Evolutionary conservation across 2,888 invertebrate genomes (phyloP).

Genomic region (Phyto melanocephala): DNA sequence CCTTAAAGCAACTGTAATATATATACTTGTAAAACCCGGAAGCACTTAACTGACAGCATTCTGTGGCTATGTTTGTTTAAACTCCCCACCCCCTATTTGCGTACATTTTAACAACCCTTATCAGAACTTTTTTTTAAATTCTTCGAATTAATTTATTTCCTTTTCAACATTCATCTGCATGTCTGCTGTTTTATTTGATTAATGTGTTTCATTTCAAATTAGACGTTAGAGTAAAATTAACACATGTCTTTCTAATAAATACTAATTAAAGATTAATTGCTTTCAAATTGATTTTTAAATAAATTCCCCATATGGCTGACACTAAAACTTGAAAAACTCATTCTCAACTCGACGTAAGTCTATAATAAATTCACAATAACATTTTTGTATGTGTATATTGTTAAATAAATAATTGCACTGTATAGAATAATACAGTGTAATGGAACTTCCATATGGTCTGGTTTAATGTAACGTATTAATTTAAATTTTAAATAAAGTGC

Average conservation of each 20-base stretch:
- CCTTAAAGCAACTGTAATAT: too few relatives aligned
- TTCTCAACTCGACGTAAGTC: too few relatives aligned
- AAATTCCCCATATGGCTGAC: conserved; percentile 14
- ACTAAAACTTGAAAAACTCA: too few relatives aligned
- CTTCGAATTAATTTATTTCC: not conserved
- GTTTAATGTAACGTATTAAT: not conserved
- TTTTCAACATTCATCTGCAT: not conserved
- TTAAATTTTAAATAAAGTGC: not conserved
- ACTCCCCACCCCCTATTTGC: too few relatives aligned
- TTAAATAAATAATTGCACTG: too few relatives aligned
- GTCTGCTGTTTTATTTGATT: conserved; percentile 1
- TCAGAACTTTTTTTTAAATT: not conserved
- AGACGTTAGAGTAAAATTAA: not conserved
- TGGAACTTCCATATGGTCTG: not conserved
- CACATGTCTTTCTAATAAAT: conserved; percentile 20
- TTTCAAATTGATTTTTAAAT: not conserved
- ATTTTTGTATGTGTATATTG: too few relatives aligned
- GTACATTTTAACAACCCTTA: not conserved
- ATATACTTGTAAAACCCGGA: too few relatives aligned
- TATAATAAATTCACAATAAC: too few relatives aligned
- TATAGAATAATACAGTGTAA: too few relatives aligned
- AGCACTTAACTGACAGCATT: not conserved
- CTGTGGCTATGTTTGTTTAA: not conserved
- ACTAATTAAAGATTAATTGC: conserved; percentile 24
- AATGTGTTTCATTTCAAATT: not conserved